Evolutionary conservation across 1,140 invertebrate genomes (phyloP).

Genomic region (Drosophila nannoptera): DNA sequence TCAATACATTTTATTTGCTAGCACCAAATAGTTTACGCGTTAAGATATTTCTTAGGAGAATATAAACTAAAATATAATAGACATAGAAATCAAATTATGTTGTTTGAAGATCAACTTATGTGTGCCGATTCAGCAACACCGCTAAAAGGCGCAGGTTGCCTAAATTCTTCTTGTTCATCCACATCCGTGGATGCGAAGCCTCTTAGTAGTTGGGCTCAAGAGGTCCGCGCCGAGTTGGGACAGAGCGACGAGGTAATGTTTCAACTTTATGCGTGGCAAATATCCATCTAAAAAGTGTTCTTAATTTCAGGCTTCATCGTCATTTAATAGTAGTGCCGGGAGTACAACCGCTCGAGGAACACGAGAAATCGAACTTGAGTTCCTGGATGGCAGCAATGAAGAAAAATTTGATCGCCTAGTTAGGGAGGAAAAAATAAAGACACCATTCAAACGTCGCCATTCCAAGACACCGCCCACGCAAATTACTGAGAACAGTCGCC

Average conservation of each 20-base stretch:
- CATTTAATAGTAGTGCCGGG: constrained; percentile 56
- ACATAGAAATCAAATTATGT: constrained; percentile 30
- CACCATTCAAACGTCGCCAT: constrained; percentile 74
- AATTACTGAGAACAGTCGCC: constrained; percentile 61
- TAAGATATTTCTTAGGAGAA: too few species aligned
- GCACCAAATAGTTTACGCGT: neutral
- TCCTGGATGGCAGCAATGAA: constrained; percentile 72
- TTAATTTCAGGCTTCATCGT: constrained; percentile 47
- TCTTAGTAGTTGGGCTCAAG: constrained; percentile 59
- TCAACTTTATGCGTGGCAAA: too few species aligned
- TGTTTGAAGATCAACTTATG: constrained; percentile 60
- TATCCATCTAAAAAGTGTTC: neutral
- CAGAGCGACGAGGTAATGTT: constrained; percentile 62
- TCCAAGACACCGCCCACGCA: constrained; percentile 62
- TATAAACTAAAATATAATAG: neutral
- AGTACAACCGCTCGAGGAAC: constrained; percentile 32
- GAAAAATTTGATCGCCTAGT: constrained; percentile 73
- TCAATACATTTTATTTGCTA: constrained; percentile 14
- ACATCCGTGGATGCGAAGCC: constrained; percentile 62
- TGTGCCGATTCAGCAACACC: constrained; percentile 54
- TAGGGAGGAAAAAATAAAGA: constrained; percentile 78
- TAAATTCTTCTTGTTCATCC: constrained; percentile 61
- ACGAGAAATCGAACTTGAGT: constrained; percentile 69
- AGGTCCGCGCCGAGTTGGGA: constrained; percentile 59
- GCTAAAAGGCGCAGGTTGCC: constrained; percentile 46